A percentile compares a stretch with the other conserved stretches of the same genome.
Evolutionary conservation across 2,888 invertebrate genomes (phyloP).

Genomic region (Julus scandinavius): DNA sequence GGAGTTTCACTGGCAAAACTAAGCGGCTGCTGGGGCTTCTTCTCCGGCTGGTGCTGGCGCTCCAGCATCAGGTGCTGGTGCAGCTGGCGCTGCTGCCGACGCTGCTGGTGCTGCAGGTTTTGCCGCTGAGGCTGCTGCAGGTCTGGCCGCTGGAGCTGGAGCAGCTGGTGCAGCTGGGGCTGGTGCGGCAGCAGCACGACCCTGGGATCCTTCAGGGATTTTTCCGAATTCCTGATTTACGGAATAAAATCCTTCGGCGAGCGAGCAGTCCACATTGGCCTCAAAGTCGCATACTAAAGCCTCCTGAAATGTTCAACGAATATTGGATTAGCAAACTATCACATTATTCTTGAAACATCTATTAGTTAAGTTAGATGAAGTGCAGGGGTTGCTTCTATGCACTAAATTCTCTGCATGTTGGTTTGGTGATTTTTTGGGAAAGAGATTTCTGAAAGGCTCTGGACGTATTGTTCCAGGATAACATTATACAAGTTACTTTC

Average conservation of each 20-base stretch:
- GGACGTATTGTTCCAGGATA: too few relatives aligned
- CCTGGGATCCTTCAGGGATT: slow-evolving; percentile 51
- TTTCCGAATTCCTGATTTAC: slow-evolving; percentile 56
- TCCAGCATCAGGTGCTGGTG: slow-evolving; percentile 47
- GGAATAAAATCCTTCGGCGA: slow-evolving; percentile 40
- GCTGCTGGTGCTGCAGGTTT: not conserved
- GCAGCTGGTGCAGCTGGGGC: slow-evolving; percentile 24
- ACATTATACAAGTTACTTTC: too few relatives aligned
- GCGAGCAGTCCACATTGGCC: slow-evolving; percentile 54
- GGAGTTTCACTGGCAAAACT: not conserved
- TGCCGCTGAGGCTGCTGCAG: slow-evolving; percentile 29
- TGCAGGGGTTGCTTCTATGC: not conserved
- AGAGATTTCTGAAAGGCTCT: too few relatives aligned
- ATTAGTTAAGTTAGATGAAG: not conserved
- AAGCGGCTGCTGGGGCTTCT: slow-evolving; percentile 10
- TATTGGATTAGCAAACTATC: not conserved
- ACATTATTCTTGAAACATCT: not conserved
- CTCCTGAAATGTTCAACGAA: slow-evolving; percentile 53
- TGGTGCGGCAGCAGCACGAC: slow-evolving; percentile 37
- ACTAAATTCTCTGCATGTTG: too few relatives aligned
- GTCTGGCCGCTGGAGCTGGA: slow-evolving; percentile 7
- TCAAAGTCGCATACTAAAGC: slow-evolving; percentile 54
- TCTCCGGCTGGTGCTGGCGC: slow-evolving; percentile 4
- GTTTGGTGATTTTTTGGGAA: too few relatives aligned
- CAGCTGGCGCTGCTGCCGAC: not conserved